These are phyloP conservation scores for Chouioia cunea DNA, from an alignment of 2,888 invertebrate species.

Conservation along the genomic window DNA sequence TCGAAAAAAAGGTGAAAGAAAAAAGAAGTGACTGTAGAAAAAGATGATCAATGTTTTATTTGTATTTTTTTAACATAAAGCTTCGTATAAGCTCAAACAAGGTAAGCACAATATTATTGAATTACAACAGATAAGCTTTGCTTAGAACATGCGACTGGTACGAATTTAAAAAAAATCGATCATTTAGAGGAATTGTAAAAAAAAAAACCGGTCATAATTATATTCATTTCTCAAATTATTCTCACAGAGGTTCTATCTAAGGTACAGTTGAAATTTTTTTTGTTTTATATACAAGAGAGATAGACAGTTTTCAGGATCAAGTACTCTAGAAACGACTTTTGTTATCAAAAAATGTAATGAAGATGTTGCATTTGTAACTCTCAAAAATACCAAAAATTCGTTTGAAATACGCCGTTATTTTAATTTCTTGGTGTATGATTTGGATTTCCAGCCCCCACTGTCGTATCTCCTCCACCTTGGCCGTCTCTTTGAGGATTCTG, in stretches of 20 bases:
- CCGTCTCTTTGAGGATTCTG: conserved; percentile 73
- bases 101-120: conserved; percentile 23
- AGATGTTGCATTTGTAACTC: conserved; percentile 18
- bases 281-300: conserved; percentile 40
- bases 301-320: conserved; percentile 27
- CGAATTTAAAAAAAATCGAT: conserved; percentile 2
- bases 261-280: conserved; percentile 37
- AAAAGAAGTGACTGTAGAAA: background rate
- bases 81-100: conserved; percentile 39
- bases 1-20: too few relatives aligned
- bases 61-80: conserved; percentile 31
- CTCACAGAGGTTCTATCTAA: conserved; percentile 27
- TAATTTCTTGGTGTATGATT: conserved; percentile 69
- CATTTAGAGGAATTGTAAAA: conserved; percentile 38
- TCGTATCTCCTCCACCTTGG: conserved; percentile 72
- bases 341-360: conserved; percentile 16
- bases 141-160: conserved; percentile 24
- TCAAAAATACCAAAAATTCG: conserved; percentile 13
- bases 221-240: conserved; percentile 25
- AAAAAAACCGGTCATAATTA: conserved; percentile 40
- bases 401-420: conserved; percentile 40
- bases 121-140: conserved; percentile 33
- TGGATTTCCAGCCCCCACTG: conserved; percentile 72
- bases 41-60: conserved; percentile 23
- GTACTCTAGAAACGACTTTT: conserved; percentile 24